Percentiles rank a stretch among this genome's conserved stretches.
phyloP scores from a whole-genome alignment of 2,113 vertebrate species.

The Passer montanus region DNA sequence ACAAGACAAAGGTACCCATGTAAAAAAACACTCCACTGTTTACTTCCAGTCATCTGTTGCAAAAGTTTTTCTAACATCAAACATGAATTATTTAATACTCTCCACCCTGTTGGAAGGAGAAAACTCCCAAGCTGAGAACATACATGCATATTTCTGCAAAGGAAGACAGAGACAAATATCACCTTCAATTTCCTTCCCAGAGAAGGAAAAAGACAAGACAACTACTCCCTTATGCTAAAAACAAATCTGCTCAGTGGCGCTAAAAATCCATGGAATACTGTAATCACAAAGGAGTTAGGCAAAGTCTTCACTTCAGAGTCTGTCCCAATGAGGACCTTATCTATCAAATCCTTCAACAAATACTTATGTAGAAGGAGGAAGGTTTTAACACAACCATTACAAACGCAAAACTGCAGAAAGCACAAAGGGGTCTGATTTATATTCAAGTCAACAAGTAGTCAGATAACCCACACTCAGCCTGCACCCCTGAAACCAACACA shows the following conservation, averaged over 20 bases:
- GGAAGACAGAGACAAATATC: not conserved
- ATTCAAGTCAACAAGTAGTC: not conserved
- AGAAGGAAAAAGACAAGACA: not conserved
- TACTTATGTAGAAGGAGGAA: not conserved
- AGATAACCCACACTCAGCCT: not conserved
- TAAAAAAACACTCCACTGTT: not conserved
- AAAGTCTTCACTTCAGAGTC: not conserved
- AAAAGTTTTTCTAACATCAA: not conserved
- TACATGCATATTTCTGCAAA: not conserved
- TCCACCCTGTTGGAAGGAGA: not conserved
- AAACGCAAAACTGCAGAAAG: not conserved
- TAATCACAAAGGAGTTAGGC: not conserved
- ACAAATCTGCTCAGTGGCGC: not conserved
- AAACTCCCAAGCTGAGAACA: not conserved
- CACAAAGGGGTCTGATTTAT: not conserved
- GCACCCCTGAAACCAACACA: not conserved
- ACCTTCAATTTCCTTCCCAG: not conserved
- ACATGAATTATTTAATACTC: not conserved
- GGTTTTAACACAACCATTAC: not conserved
- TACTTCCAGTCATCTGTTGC: not conserved
- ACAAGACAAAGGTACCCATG: not conserved
- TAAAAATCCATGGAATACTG: not conserved
- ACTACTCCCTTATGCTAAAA: not conserved
- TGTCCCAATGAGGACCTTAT: not conserved
- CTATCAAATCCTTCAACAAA: not conserved